These are phyloP conservation scores for Marisa cornuarietis DNA, from an alignment of 1,140 invertebrate genomes.

Conservation along the genomic window DNA sequence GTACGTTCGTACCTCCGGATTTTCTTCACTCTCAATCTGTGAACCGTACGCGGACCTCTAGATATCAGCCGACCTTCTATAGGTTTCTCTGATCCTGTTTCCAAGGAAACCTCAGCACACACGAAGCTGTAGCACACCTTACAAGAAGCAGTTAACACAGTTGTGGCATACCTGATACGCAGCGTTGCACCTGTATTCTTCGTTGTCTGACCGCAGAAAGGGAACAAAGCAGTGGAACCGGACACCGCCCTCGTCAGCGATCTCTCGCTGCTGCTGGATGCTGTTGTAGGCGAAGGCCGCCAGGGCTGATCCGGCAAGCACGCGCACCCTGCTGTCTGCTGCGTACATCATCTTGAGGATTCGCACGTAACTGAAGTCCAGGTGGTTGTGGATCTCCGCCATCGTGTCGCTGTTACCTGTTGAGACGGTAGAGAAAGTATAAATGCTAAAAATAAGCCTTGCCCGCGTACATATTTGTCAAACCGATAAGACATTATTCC, in stretches of 20 bases:
- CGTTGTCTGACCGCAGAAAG: conserved; percentile 60
- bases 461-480: too few relatives aligned
- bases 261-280: conserved; percentile 59
- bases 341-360: conserved; percentile 62
- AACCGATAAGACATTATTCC: too few relatives aligned
- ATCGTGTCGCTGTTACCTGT: conserved; percentile 58
- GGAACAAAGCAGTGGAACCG: conserved; percentile 60
- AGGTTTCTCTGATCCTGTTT: too few relatives aligned
- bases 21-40: too few relatives aligned
- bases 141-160: too few relatives aligned
- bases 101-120: too few relatives aligned
- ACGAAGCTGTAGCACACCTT: too few relatives aligned
- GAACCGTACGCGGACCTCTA: too few relatives aligned
- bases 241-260: conserved; percentile 61
- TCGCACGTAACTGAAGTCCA: conserved; percentile 62
- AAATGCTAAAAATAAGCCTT: neutral
- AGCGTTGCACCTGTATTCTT: conserved; percentile 57
- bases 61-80: too few relatives aligned
- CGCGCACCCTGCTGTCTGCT: conserved; percentile 49
- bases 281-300: conserved; percentile 65
- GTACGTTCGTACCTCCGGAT: too few relatives aligned
- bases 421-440: conserved; percentile 9
- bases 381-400: conserved; percentile 53
- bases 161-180: conserved; percentile 59
- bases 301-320: conserved; percentile 59